Conservation (phyloP, 2,113 vertebrate genomes). For the Lycaon pictus region DNA sequence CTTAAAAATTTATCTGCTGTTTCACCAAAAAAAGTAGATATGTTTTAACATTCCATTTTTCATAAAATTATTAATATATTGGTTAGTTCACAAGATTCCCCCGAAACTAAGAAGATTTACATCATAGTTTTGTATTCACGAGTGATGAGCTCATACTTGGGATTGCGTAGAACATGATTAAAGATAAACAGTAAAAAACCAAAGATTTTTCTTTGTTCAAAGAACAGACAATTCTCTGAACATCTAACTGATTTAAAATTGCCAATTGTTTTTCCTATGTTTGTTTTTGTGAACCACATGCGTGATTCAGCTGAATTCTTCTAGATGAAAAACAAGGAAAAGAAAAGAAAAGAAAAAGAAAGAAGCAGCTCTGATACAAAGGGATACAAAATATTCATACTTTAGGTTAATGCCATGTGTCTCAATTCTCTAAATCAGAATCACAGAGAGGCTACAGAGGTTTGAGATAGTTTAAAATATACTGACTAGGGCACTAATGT, state of each 20-base stretch:
- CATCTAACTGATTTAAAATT: not conserved
- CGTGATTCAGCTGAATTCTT: not conserved
- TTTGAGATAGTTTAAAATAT: not conserved
- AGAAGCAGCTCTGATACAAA: not conserved
- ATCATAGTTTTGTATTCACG: not conserved
- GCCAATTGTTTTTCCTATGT: not conserved
- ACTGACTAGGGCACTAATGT: not conserved
- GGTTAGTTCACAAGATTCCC: not conserved
- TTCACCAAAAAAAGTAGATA: slow-evolving; percentile 53
- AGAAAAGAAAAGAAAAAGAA: not conserved
- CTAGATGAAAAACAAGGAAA: not conserved
- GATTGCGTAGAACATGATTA: not conserved
- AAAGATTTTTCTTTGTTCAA: slow-evolving; percentile 30
- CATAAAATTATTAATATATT: not conserved
- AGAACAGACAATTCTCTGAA: not conserved
- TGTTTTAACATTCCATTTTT: slow-evolving; percentile 49
- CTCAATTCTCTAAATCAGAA: not conserved
- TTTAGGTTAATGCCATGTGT: not conserved
- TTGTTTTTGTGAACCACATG: not conserved
- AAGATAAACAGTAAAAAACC: not conserved
- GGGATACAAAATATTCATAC: not conserved
- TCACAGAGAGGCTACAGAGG: not conserved
- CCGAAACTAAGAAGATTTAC: slow-evolving; percentile 8
- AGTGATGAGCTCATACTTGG: not conserved
- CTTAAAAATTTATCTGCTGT: slow-evolving; percentile 66